Evolutionary conservation across 1,140 invertebrate genomes (phyloP), one percentile per base, ranked within the genome.

Genomic region (Anagrus nilaparvatae): DNA sequence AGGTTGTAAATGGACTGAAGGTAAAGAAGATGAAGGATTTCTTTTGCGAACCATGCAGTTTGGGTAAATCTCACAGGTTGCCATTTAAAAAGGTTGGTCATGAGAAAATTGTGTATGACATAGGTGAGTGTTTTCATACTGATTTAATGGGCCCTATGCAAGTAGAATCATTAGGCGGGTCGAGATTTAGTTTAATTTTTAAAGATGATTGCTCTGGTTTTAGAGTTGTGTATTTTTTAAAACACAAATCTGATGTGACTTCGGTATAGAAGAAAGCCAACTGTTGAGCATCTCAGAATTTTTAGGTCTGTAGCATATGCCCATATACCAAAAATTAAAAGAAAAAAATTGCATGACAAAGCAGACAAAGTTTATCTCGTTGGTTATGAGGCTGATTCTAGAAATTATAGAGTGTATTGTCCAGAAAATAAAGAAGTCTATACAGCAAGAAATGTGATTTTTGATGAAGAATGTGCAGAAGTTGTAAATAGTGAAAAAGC

Each of bases 71-170:
- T 50, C 45, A 50, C 24, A 28, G n/a, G 63, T 31, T 45, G 17
- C 51, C 58, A 52, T 53, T 50, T 34, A 44, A 49, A 50, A 48
- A 54, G 50, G 53, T 53, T 65, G 56, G 51, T 56, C 19, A 9
- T n/a, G 25, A 3, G 16, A 12, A 65, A 59, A 32, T 32, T 53
- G 5, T 24, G 34, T 25, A 17, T 40, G 9, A n/a, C 29, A 20
- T 23, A 25, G 21, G 34, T 13, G 21, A 36, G 16, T 36, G 3
- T 14, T 5, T 36, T 3, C 23, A 36, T 8, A 36, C n/a, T 36
- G 34, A 25, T 13, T n/a, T 36, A 7, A 25, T 20, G 6, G 20
- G 33, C 3, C 33, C 33, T 5, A n/a, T 35, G 6, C 19, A 18
- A 13, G 17, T 19, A 6, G 33, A 20, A 21, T 35, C 33, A 19